A percentile compares a stretch with the other conserved stretches of the same genome.
Conservation (phyloP, 2,888 invertebrate genomes). For the Amorpha juglandis region DNA sequence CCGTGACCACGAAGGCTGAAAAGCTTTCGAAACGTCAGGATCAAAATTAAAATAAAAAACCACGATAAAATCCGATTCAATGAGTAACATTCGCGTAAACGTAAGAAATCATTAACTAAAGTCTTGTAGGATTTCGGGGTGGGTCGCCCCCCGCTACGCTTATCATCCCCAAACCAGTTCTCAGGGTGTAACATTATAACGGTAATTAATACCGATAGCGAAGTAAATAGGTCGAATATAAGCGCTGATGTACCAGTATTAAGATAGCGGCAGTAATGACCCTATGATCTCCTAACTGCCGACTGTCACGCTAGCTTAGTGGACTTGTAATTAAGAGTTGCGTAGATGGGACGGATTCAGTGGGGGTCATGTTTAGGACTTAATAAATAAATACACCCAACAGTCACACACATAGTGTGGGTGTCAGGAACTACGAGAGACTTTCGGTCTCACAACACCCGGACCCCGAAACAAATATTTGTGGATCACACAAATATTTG, state of each 20-base stretch:
- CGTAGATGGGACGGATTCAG: background rate
- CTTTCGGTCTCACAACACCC: too few species aligned
- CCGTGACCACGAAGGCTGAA: too few species aligned
- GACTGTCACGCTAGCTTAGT: slow-evolving; percentile 21
- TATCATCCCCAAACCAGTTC: background rate
- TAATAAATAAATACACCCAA: background rate
- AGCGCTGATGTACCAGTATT: slow-evolving; percentile 2
- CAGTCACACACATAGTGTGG: too few species aligned
- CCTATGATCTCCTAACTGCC: slow-evolving; percentile 14
- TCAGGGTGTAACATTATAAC: background rate
- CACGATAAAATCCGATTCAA: too few species aligned
- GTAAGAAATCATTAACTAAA: too few species aligned
- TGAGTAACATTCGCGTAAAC: too few species aligned
- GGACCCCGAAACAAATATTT: too few species aligned
- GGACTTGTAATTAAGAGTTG: slow-evolving; percentile 12
- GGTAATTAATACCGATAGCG: slow-evolving; percentile 10
- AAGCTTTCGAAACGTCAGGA: too few species aligned
- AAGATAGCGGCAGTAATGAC: slow-evolving; percentile 2
- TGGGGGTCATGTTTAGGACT: background rate
- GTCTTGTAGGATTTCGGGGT: too few species aligned
- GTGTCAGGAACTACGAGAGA: too few species aligned
- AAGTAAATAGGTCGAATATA: slow-evolving; percentile 10
- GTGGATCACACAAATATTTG: too few species aligned
- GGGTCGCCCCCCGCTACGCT: background rate
- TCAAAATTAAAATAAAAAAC: too few species aligned